A percentile compares a stretch with the other conserved stretches of the same genome.
phyloP scores from a whole-genome alignment of 2,797 vertebrate genomes.

The Propithecus deckenii region DNA sequence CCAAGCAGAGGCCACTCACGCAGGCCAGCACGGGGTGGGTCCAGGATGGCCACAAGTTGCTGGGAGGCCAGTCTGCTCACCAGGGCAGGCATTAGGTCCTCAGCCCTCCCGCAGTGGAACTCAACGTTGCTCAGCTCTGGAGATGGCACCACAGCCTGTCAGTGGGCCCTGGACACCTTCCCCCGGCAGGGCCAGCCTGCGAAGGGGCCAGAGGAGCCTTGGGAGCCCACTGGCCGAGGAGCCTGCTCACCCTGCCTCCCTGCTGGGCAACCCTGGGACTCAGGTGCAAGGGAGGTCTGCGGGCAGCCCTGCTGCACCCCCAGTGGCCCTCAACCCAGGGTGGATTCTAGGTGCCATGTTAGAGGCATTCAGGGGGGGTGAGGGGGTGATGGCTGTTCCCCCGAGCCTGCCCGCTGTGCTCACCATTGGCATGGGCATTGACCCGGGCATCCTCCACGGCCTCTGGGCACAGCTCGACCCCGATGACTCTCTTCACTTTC shows the following conservation, averaged over 20 bases:
- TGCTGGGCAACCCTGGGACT: background rate
- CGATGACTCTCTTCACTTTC: constrained; percentile 96
- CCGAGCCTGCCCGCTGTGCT: background rate
- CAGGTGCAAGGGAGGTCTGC: accelerated
- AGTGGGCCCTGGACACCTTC: too few species aligned
- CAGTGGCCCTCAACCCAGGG: accelerated
- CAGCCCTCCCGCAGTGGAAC: constrained; percentile 96
- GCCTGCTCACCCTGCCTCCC: accelerated
- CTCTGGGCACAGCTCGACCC: constrained; percentile 95
- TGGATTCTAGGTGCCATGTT: background rate
- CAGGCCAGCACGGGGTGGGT: constrained; percentile 95
- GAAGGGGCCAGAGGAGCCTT: background rate
- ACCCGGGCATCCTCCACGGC: constrained; percentile 95
- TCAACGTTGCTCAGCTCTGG: constrained; percentile 93
- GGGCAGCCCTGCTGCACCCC: background rate
- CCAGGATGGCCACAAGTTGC: constrained; percentile 92
- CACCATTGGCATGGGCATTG: constrained; percentile 94
- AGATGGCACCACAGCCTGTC: background rate
- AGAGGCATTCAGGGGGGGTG: background rate
- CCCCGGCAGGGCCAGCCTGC: background rate
- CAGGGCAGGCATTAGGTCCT: constrained; percentile 93
- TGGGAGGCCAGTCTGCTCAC: constrained; percentile 90
- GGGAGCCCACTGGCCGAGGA: background rate
- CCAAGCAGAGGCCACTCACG: constrained; percentile 87
- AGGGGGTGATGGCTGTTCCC: too few species aligned